Base-by-base conservation (phyloP, 2,797 vertebrate genomes). In the Petrocephalus sullivani region DNA sequence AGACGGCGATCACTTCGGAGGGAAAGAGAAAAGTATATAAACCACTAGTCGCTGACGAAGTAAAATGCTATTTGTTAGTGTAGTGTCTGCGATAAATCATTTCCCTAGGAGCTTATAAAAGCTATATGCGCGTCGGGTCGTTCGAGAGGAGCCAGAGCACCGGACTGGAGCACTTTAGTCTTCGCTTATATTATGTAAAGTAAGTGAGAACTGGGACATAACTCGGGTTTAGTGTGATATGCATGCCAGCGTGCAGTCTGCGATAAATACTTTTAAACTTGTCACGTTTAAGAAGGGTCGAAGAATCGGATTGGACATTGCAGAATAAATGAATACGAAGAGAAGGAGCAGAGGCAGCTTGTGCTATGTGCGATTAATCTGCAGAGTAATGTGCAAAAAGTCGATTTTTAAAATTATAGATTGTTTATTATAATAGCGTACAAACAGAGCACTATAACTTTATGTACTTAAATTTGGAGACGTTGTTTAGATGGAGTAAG, bases 11-110 rank as follows among this genome's bases (percentile, higher is more conserved):
- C n/a, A 87, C 64, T 83, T 33, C 41, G 10, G 51, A 57, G 87
- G 46, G 49, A 75, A 71, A 78, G 86, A 91, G 90, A 91, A 91
- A 93, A 92, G 91, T 88, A 91, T 88, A 90, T 91, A 89, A 88
- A 90, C 87, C 91, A 71, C 90, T 53, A 61, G 53, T 85, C 86
- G 85, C 82, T 58, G 89, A 89, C 88, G 90, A 89, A 89, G 85
- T 82, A 89, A 87, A 91, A 91, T 93, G 92, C 92, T 64, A 71
- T 89, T 87, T 89, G 88, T 85, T 89, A 85, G 51, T 78, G 54
- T 56, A 57, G 28, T 60, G 87, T 90, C 78, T 46, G 64, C 56
- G 53, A 89, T 75, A 87, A 81, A 89, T 88, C 75, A 85, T 46
- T 88, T 61, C 64, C 51, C 33, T 61, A 78, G 10, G 87, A 87